Percentiles rank a stretch among this genome's conserved stretches.
These are phyloP conservation scores for Drosophila lini DNA, from an alignment of 1,140 invertebrate genomes.

Conservation along the genomic window DNA sequence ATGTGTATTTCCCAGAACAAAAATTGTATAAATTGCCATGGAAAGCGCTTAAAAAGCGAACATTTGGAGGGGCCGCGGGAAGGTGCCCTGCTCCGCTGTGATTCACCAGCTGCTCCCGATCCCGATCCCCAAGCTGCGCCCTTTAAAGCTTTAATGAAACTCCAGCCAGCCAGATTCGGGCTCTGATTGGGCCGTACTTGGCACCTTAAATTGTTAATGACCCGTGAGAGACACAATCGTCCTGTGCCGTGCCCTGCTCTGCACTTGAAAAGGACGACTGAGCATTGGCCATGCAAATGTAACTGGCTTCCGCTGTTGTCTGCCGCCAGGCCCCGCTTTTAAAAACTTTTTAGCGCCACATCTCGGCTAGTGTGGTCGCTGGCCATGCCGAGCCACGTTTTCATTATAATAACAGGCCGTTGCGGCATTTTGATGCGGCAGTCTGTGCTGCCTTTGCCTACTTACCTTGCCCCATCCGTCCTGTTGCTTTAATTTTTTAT, in stretches of 20 bases:
- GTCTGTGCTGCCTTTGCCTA: neutral
- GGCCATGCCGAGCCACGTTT: slow-evolving; percentile 44
- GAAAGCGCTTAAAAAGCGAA: slow-evolving; percentile 28
- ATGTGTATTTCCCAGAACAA: slow-evolving; percentile 35
- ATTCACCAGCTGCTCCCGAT: slow-evolving; percentile 47
- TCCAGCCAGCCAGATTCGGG: slow-evolving; percentile 1
- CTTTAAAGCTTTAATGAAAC: slow-evolving; percentile 52
- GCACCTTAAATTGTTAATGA: slow-evolving; percentile 49
- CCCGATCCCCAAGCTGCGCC: slow-evolving; percentile 1
- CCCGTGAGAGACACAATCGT: slow-evolving; percentile 14
- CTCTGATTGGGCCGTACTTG: slow-evolving; percentile 20
- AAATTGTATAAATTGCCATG: slow-evolving; percentile 67
- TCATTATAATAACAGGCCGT: slow-evolving; percentile 77
- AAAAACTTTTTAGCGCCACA: slow-evolving; percentile 13
- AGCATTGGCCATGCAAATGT: slow-evolving; percentile 64
- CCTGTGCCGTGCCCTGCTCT: slow-evolving; percentile 1
- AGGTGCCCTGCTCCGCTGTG: slow-evolving; percentile 24
- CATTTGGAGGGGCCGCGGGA: slow-evolving; percentile 4
- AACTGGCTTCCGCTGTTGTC: slow-evolving; percentile 25
- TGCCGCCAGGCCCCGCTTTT: neutral
- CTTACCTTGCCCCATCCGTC: slow-evolving; percentile 12
- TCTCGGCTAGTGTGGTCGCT: slow-evolving; percentile 26
- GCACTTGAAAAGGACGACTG: slow-evolving; percentile 59
- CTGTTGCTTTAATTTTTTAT: slow-evolving; percentile 81
- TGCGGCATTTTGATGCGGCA: slow-evolving; percentile 78